Evolutionary conservation across 2,797 vertebrate species (phyloP).

Genomic region (Peromyscus aztecus): DNA sequence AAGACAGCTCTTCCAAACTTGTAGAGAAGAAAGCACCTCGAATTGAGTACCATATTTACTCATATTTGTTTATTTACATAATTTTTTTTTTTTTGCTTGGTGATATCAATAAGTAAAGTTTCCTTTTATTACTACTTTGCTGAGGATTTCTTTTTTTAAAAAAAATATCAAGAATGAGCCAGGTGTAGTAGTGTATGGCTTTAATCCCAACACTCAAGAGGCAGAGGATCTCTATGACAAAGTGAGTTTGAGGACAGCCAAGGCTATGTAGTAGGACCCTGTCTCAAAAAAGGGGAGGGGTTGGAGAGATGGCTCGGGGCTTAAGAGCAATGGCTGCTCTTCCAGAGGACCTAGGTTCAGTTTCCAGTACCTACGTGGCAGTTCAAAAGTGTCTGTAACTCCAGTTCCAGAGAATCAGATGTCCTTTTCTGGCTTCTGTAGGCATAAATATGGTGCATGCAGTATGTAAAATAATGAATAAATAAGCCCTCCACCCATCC

Average conservation of each 20-base stretch:
- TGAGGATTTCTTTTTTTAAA: background rate
- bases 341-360: background rate
- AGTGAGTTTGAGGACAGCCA: background rate
- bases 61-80: background rate
- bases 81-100: background rate
- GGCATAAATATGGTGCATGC: background rate
- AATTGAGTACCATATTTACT: background rate
- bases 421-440: background rate
- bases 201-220: background rate
- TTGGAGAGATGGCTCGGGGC: background rate
- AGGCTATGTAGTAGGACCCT: background rate
- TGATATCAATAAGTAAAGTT: background rate
- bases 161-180: background rate
- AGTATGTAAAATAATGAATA: background rate
- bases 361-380: background rate
- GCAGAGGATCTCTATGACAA: background rate
- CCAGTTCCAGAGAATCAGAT: background rate
- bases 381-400: background rate
- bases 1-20: background rate
- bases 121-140: background rate
- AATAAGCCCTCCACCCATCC: background rate
- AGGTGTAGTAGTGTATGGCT: background rate
- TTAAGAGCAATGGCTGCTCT: background rate
- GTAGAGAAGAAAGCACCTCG: background rate
- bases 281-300: background rate